phyloP scores from a whole-genome alignment of 1,140 invertebrate genomes.

The Sweltsa coloradensis region DNA sequence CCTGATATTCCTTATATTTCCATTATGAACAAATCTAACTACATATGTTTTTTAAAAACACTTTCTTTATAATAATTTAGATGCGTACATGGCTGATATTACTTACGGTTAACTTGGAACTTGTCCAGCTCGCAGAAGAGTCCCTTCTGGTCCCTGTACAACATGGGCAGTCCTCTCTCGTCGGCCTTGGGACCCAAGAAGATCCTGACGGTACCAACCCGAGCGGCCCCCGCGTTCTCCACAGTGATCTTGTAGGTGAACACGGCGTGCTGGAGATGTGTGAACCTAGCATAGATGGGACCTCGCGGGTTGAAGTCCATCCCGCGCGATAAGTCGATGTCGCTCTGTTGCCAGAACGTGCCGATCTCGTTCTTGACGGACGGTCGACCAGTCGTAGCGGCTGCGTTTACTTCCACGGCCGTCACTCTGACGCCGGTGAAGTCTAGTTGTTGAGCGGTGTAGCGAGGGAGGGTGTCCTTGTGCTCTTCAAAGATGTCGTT shows the following conservation, averaged over 20 bases:
- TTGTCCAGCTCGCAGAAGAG: slow-evolving; percentile 46
- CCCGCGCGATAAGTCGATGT: slow-evolving; percentile 57
- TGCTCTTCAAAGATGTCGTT: slow-evolving; percentile 31
- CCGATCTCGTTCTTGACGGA: slow-evolving; percentile 26
- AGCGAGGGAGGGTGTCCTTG: slow-evolving; percentile 27
- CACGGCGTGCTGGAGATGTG: slow-evolving; percentile 48
- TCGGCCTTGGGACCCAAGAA: slow-evolving; percentile 43
- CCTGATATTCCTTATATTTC: too few species aligned
- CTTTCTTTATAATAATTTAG: too few species aligned
- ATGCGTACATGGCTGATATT: not conserved
- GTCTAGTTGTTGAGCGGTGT: slow-evolving; percentile 38
- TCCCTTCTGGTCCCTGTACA: slow-evolving; percentile 35
- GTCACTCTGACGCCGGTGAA: slow-evolving; percentile 47
- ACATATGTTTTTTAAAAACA: too few species aligned
- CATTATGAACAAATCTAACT: too few species aligned
- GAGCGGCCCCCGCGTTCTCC: slow-evolving; percentile 23
- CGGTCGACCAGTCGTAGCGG: slow-evolving; percentile 20
- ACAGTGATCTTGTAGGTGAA: slow-evolving; percentile 36
- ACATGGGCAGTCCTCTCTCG: slow-evolving; percentile 35
- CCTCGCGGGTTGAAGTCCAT: slow-evolving; percentile 63
- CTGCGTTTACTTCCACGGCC: slow-evolving; percentile 30
- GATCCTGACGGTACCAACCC: slow-evolving; percentile 39
- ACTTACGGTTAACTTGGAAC: slow-evolving; percentile 37
- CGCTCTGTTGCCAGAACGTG: slow-evolving; percentile 53
- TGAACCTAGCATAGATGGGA: slow-evolving; percentile 49